Base-by-base conservation (phyloP, 2,113 vertebrate species). In the Mus pahari region DNA sequence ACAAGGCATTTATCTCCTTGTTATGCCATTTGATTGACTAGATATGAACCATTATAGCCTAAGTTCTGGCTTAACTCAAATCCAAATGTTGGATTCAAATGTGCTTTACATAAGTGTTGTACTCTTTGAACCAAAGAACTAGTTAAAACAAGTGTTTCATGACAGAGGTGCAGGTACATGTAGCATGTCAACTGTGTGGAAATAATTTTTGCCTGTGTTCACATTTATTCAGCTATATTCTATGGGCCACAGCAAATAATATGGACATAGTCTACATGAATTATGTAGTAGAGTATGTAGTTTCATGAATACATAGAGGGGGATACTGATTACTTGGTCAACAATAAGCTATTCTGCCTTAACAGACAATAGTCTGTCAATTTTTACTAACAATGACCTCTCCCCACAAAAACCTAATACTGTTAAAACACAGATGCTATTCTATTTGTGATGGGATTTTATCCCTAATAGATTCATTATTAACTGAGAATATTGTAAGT, bases 21-120 rank as follows among this genome's bases (percentile, higher is more conserved):
- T 62, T 36, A 92, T 13, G 82, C 87, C 39, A 78, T 39, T 88
- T 50, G 14, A 50, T 79, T 11, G 31, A 24, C 20, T 90, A 36
- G 19, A 93, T 70, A 62, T 91, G 36, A 88, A 73, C 64, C 55
- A 28, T 75, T 60, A 58, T 95, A 89, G 42, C 77, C 11, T 89
- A 55, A n/a, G 36, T 26, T 84, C 33, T 45, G 20, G 28, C 24
- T 95, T 96, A 92, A 90, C 93, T 94, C 42, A 88, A 94, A 94
- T n/a, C 50, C 87, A 2, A 70, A 81, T 4, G 13, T 89, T 92
- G 53, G 58, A 20, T 94, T 94, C 81, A 92, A 79, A 66, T 77
- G 17, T 81, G 31, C 55, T 90, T 91, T 68, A 90, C 7, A 11
- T 53, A 26, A 94, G 26, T 62, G 36, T 33, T 12, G 19, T 93